Evolutionary conservation across 2,113 vertebrate genomes (phyloP).

Genomic region (Danionella cerebrum): DNA sequence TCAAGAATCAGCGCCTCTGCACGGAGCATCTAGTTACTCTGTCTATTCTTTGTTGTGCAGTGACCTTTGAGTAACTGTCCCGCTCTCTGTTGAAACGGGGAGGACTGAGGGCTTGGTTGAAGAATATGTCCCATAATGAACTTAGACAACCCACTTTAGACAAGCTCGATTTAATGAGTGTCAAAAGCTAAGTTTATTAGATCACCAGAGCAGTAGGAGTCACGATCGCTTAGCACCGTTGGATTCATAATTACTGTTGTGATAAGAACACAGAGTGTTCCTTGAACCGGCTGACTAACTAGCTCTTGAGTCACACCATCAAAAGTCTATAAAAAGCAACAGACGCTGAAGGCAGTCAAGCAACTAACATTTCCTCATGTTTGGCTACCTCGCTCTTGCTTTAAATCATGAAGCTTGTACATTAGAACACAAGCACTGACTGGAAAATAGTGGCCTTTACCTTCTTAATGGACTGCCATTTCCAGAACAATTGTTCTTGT

Average conservation of each 20-base stretch:
- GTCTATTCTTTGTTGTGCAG: slow-evolving; percentile 30
- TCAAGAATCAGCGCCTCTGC: background rate
- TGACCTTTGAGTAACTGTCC: slow-evolving; percentile 36
- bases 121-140: background rate
- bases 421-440: background rate
- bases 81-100: slow-evolving; percentile 14
- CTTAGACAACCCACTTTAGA: background rate
- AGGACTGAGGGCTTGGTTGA: background rate
- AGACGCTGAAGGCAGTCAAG: background rate
- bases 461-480: background rate
- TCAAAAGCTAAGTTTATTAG: background rate
- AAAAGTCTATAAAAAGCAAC: slow-evolving; percentile 32
- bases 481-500: background rate
- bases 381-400: background rate
- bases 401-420: background rate
- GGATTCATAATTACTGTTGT: slow-evolving; percentile 28
- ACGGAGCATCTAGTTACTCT: slow-evolving; percentile 16
- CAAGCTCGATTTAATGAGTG: background rate
- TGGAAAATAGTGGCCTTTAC: slow-evolving; percentile 16
- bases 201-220: slow-evolving; percentile 10
- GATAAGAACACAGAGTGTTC: background rate
- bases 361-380: slow-evolving; percentile 17
- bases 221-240: slow-evolving; percentile 4
- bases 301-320: slow-evolving; percentile 27
- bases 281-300: slow-evolving; percentile 31